A percentile compares a stretch with the other conserved stretches of the same genome.
Evolutionary conservation across 2,113 vertebrate species (phyloP).

Genomic region (Anguilla rostrata): DNA sequence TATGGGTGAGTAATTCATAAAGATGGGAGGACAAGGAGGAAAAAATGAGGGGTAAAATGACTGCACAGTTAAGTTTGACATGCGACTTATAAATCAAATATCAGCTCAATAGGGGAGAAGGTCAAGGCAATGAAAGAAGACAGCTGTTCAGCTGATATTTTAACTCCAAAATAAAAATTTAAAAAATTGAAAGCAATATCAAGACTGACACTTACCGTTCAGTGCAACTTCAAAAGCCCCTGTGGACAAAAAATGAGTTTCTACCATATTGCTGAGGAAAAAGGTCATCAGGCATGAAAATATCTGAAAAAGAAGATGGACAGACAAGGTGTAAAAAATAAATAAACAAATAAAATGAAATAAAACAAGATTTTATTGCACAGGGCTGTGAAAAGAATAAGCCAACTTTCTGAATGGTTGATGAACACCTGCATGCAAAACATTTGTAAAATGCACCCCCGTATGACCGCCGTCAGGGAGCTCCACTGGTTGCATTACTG

Average conservation of each 20-base stretch:
- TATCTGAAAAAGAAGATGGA: constrained; percentile 55
- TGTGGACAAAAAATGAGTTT: constrained; percentile 73
- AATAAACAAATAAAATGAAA: too few species aligned
- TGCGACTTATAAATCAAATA: neutral
- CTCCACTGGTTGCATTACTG: too few species aligned
- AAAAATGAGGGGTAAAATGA: neutral
- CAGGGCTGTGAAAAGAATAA: neutral
- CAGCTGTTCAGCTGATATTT: neutral
- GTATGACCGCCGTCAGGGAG: too few species aligned
- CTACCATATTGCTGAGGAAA: constrained; percentile 75
- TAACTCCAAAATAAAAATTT: neutral
- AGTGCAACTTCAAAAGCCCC: constrained; percentile 72
- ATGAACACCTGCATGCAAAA: neutral
- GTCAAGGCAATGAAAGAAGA: neutral
- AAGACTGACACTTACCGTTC: constrained; percentile 54
- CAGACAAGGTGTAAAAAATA: neutral
- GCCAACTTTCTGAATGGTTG: neutral
- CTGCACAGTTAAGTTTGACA: neutral
- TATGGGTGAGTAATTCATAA: neutral
- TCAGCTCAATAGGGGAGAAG: neutral
- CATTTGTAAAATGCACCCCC: neutral
- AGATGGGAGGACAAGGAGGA: neutral
- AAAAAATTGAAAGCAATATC: neutral
- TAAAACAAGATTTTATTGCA: neutral
- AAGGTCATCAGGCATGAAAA: constrained; percentile 76